A percentile compares a stretch with the other conserved stretches of the same genome.
phyloP scores from a whole-genome alignment of 2,888 invertebrate genomes.

The Heliconius sara region DNA sequence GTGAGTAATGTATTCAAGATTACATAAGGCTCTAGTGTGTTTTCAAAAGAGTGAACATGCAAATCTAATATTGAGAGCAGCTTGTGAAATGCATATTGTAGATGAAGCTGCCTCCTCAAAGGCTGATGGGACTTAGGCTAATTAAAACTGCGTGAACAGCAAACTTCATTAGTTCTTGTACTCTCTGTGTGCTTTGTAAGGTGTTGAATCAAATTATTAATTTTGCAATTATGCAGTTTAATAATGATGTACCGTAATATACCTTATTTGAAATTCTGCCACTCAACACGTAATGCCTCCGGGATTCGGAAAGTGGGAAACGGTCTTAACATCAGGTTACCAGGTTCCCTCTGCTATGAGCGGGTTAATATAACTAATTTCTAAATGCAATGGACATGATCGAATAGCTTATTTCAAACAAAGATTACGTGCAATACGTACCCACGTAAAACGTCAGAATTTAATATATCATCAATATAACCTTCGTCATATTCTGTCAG shows the following conservation, averaged over 20 bases:
- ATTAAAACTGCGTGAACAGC: conserved; percentile 21
- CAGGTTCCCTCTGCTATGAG: too few relatives aligned
- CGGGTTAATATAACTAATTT: not conserved
- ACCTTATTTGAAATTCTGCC: not conserved
- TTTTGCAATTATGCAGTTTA: not conserved
- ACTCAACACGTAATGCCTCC: not conserved
- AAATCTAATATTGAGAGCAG: conserved; percentile 36
- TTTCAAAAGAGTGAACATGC: conserved; percentile 41
- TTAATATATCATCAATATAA: conserved; percentile 26
- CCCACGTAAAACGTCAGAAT: conserved; percentile 19
- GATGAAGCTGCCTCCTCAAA: conserved; percentile 24
- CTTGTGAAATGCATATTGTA: conserved; percentile 39
- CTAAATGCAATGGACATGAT: not conserved
- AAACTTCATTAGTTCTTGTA: conserved; percentile 14
- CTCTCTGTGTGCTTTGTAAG: conserved; percentile 5
- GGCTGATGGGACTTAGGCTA: conserved; percentile 31
- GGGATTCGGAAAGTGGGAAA: not conserved
- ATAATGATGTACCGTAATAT: not conserved
- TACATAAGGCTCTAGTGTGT: conserved; percentile 40
- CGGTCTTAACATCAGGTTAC: not conserved
- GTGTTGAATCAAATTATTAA: not conserved
- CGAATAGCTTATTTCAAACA: not conserved
- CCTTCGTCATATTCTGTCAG: conserved; percentile 34
- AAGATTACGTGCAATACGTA: conserved; percentile 7
- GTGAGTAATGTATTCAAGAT: conserved; percentile 39